Evolutionary conservation across 2,888 invertebrate genomes (phyloP).

Genomic region (Drosophila neonasuta): DNA sequence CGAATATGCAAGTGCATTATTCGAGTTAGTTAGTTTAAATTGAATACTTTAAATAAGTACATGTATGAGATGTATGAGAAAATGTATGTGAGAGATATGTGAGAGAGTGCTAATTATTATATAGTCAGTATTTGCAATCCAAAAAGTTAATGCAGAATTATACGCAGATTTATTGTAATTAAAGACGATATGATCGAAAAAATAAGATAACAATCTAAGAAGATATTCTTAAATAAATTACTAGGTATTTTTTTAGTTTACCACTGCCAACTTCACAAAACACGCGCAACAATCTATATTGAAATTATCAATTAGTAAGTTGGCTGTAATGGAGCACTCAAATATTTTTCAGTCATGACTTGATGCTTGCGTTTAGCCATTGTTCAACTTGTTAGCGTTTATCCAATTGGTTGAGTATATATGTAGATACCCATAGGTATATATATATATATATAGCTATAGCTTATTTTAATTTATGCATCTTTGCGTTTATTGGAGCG

Average conservation of each 20-base stretch:
- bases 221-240: background rate
- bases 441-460: background rate
- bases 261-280: background rate
- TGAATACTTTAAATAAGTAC: too few relatives aligned
- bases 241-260: constrained; percentile 8
- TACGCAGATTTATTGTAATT: background rate
- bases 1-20: background rate
- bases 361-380: constrained; percentile 24
- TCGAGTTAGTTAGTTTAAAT: too few relatives aligned
- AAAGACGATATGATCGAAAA: background rate
- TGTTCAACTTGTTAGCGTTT: constrained; percentile 20
- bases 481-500: background rate
- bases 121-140: too few relatives aligned
- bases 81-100: too few relatives aligned
- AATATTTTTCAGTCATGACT: constrained; percentile 45
- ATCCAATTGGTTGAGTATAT: constrained; percentile 7
- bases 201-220: background rate
- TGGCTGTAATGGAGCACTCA: constrained; percentile 38
- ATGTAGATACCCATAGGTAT: background rate
- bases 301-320: constrained; percentile 42
- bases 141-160: too few relatives aligned
- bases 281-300: constrained; percentile 39
- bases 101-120: too few relatives aligned
- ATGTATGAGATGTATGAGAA: too few relatives aligned
- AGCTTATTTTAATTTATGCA: too few relatives aligned